Conservation (phyloP, 2,113 vertebrate genomes). For the Brienomyrus brachyistius region DNA sequence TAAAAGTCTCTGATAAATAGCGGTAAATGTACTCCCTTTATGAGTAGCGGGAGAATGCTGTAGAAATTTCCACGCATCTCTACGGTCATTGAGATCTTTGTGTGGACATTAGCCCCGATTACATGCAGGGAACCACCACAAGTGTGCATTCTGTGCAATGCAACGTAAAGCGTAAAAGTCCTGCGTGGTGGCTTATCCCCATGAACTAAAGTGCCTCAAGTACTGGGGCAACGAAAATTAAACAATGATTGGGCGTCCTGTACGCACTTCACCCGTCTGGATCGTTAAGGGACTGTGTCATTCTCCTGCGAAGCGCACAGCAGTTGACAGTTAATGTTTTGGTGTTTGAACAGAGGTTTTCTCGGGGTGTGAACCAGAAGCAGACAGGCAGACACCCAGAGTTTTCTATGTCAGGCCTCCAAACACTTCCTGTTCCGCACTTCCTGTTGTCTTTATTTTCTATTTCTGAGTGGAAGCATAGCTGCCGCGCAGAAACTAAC, state of each 20-base stretch:
- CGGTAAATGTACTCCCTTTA: background rate
- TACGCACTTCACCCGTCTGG: background rate
- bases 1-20: background rate
- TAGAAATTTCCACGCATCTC: background rate
- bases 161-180: background rate
- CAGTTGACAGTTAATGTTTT: background rate
- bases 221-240: background rate
- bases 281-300: background rate
- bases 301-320: background rate
- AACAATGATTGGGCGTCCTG: background rate
- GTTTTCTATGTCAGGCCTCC: background rate
- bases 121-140: background rate
- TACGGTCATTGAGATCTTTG: background rate
- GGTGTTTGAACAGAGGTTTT: background rate
- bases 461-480: background rate
- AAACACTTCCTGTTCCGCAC: background rate
- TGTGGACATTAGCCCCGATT: background rate
- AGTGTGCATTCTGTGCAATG: background rate
- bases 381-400: background rate
- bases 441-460: background rate
- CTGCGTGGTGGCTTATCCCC: background rate
- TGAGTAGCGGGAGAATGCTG: background rate
- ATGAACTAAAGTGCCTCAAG: background rate
- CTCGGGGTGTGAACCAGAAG: background rate
- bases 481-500: background rate